Conservation (phyloP, 2,113 vertebrate genomes). For the Fregata magnificens region DNA sequence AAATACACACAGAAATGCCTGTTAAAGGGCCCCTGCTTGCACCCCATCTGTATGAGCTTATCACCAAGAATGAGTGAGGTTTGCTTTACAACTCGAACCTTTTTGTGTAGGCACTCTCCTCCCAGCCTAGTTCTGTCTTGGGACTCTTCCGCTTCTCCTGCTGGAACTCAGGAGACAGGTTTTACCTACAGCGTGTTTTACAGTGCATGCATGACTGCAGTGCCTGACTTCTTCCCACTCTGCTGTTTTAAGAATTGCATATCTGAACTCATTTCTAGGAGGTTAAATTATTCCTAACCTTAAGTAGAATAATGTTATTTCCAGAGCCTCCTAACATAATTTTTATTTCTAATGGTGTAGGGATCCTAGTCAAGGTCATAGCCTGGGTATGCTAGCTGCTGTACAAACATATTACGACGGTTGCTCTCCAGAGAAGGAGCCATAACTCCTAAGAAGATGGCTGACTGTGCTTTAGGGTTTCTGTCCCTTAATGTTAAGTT, state of each 20-base stretch:
- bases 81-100: neutral
- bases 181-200: neutral
- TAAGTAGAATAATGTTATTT: conserved; percentile 18
- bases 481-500: neutral
- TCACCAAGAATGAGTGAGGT: neutral
- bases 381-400: neutral
- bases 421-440: neutral
- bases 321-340: neutral
- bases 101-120: neutral
- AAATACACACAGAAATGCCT: neutral
- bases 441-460: neutral
- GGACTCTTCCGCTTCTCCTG: neutral
- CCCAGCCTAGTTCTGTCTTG: neutral
- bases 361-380: neutral
- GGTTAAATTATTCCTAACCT: conserved; percentile 4
- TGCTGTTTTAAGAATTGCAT: neutral
- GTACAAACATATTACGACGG: neutral
- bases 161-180: neutral
- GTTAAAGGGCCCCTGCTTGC: neutral
- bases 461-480: neutral
- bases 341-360: neutral
- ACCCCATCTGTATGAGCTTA: neutral
- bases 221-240: neutral
- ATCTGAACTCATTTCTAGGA: conserved; percentile 1
- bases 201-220: neutral